These are phyloP conservation scores for Oceanodroma leucorhoa DNA, from an alignment of 2,797 vertebrate genomes.

Conservation along the genomic window DNA sequence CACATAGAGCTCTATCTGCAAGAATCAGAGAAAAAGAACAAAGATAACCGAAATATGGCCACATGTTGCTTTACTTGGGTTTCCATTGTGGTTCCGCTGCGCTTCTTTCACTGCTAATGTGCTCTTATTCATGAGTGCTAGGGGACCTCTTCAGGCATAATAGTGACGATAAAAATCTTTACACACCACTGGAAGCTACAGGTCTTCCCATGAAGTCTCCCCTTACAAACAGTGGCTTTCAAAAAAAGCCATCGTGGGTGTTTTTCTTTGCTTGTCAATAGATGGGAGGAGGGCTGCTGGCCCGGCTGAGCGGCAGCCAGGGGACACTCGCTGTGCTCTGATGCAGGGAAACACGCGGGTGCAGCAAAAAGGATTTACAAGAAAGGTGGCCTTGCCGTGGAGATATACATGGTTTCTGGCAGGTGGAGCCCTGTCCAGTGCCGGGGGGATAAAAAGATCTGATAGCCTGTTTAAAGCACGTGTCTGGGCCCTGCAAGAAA, in stretches of 20 bases:
- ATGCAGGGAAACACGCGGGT: fast-evolving
- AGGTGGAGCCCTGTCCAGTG: neutral
- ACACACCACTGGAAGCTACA: neutral
- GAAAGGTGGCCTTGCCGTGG: neutral
- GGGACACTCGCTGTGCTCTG: neutral
- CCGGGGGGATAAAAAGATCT: neutral
- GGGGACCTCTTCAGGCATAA: neutral
- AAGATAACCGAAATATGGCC: neutral
- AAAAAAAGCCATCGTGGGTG: neutral
- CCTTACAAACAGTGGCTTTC: neutral
- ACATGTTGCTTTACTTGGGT: neutral
- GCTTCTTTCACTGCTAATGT: neutral
- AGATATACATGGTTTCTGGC: neutral
- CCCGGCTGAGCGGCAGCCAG: fast-evolving
- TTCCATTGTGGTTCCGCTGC: neutral
- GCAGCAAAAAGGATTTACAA: neutral
- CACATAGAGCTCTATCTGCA: neutral
- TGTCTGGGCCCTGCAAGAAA: neutral
- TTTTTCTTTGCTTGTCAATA: no score
- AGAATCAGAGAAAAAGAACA: neutral
- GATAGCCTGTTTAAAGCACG: neutral
- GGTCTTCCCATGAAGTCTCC: neutral
- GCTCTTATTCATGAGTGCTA: neutral
- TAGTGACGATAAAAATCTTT: neutral
- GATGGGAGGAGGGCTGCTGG: neutral